phyloP scores from a whole-genome alignment of 92 coral and sea anemone species.

The Pocillopora meandrina region DNA sequence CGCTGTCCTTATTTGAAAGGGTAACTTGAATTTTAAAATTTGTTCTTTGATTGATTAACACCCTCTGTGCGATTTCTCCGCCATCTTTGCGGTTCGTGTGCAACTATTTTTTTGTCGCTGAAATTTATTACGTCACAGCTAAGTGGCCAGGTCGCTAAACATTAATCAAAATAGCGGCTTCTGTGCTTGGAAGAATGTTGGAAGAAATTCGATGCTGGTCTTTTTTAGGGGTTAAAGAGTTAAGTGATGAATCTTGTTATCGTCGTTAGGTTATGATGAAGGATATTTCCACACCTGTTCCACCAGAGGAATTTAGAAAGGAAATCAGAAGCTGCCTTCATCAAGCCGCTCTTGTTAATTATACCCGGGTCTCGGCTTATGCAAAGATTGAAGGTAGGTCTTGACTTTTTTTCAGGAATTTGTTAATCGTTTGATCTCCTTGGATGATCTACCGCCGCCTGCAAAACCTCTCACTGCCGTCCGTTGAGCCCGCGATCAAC shows the following conservation, averaged over 20 bases:
- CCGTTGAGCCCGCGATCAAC: not conserved
- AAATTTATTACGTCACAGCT: no score
- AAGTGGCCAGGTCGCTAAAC: no score
- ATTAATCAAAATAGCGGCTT: no score
- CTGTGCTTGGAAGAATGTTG: no score
- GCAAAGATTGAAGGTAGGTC: conserved; percentile 90
- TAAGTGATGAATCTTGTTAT: not conserved
- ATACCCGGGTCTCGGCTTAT: conserved; percentile 90
- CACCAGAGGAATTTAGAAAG: conserved; percentile 88
- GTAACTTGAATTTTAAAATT: conserved; percentile 31
- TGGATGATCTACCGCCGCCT: not conserved
- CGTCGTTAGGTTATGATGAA: conserved; percentile 93
- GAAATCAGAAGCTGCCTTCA: conserved; percentile 88
- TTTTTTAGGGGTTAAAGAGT: no score
- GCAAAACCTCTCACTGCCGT: no score
- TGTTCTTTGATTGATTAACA: not conserved
- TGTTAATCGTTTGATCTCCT: not conserved
- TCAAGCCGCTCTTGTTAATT: conserved; percentile 96
- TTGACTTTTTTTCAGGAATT: not conserved
- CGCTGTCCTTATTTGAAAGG: conserved; percentile 94
- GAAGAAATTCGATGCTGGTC: no score
- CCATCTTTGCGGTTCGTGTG: no score
- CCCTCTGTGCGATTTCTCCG: no score
- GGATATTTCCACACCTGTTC: conserved; percentile 96
- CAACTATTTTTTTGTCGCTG: no score